Evolutionary conservation across 2,888 invertebrate species (phyloP).

Genomic region (Diploptera punctata): DNA sequence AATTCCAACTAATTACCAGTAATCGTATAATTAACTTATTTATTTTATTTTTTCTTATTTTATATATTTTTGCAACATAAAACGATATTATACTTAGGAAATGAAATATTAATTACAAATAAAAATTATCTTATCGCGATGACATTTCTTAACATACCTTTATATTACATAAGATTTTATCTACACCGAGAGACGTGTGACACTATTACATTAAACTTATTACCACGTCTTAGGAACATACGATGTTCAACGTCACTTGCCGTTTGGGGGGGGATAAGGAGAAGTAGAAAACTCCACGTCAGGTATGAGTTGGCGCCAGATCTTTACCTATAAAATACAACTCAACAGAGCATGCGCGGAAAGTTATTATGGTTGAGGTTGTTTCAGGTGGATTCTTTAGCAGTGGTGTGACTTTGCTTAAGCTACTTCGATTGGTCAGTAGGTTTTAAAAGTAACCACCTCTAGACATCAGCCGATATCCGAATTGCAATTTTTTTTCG

Average conservation of each 20-base stretch:
- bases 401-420: not conserved
- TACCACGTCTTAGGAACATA: not conserved
- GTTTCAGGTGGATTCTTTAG: not conserved
- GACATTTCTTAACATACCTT: not conserved
- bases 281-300: not conserved
- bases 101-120: too few species aligned
- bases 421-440: not conserved
- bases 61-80: too few species aligned
- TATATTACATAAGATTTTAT: not conserved
- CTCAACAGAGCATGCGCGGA: not conserved
- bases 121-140: too few species aligned
- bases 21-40: too few species aligned
- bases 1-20: too few species aligned
- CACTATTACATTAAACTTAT: not conserved
- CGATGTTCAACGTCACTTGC: not conserved
- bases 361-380: not conserved
- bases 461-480: constrained; percentile 2
- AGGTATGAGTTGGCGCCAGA: not conserved
- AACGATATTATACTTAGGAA: too few species aligned
- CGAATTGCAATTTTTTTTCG: too few species aligned
- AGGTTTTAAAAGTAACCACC: not conserved
- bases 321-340: not conserved
- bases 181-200: not conserved
- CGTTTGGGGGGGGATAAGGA: not conserved
- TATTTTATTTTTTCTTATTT: too few species aligned